Conservation (phyloP, 2,113 vertebrate genomes). For the Prionailurus bengalensis region DNA sequence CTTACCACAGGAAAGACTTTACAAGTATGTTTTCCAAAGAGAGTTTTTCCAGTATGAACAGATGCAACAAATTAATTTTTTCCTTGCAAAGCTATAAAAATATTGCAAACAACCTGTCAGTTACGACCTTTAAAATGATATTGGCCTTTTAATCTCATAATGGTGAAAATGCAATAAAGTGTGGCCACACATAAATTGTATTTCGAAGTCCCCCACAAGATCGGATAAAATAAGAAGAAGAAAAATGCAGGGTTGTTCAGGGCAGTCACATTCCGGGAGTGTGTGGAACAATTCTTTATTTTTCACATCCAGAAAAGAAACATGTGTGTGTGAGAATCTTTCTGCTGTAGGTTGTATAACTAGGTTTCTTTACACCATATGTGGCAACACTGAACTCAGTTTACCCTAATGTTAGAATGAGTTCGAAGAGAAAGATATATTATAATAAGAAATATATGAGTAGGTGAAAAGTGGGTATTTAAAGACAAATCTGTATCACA, state of each 20-base stretch:
- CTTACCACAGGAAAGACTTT: neutral
- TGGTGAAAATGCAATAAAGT: slow-evolving; percentile 39
- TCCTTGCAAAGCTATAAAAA: slow-evolving; percentile 46
- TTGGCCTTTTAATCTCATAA: slow-evolving; percentile 61
- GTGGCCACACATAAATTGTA: neutral
- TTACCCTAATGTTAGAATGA: neutral
- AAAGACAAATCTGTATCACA: neutral
- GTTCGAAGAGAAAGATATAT: neutral
- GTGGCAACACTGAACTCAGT: neutral
- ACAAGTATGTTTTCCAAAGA: neutral
- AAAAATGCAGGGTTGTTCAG: neutral
- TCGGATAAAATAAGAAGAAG: neutral
- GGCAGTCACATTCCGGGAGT: neutral
- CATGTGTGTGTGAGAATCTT: neutral
- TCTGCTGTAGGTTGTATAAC: neutral
- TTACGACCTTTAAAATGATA: slow-evolving; percentile 63
- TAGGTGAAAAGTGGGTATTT: neutral
- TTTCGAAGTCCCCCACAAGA: neutral
- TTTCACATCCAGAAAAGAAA: neutral
- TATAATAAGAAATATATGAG: neutral
- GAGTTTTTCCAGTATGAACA: slow-evolving; percentile 8
- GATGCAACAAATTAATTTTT: slow-evolving; percentile 51
- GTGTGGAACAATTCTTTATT: neutral
- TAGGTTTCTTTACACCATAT: neutral
- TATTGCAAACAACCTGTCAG: slow-evolving; percentile 66